Evolutionary conservation across 2,113 vertebrate genomes (phyloP), one percentile per base, ranked within the genome.

Genomic region (Craseonycteris thonglongyai): DNA sequence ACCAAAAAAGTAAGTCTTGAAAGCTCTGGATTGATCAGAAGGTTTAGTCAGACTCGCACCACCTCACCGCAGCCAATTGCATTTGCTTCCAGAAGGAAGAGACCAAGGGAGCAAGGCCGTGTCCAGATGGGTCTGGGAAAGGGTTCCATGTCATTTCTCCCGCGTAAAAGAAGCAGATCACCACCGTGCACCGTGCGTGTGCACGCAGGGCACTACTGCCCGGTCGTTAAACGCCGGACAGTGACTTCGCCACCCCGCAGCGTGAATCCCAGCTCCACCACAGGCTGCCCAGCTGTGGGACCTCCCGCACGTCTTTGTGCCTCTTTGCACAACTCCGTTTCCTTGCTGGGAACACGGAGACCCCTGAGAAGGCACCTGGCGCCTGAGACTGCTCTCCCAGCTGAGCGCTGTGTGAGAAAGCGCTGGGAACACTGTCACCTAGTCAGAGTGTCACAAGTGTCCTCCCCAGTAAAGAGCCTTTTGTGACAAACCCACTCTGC

Each of bases 41-140:
- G 98, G 98, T 98, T 99, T 98, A 98, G 22, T 98, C 58, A 59
- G 80, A 95, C 81, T 92, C 71, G 30, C 15, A 18, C 2, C 40
- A n/a, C 28, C 14, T 71, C 8, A 4, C 26, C 15, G n/a, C 33
- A 12, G 28, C 42, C 42, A 8, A 38, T 0, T 26, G 49, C 15
- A 13, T n/a, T 4, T 33, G 30, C 71, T 69, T 69, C 35, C 12
- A 2, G 87, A 51, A 79, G 12, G 35, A 63, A 63, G 21, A 10
- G 18, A 54, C 26, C 65, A 0, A 14, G 1, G 19, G 12, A 65
- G 14, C 12, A 9, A 38, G 42, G 61, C 30, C 4, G 49, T 51
- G 54, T 78, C 54, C 66, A 75, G 42, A 21, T 24, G n/a, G 4
- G 28, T 33, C 54, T 14, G 15, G 22, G 49, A 65, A 51, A 45